Conservation (phyloP, 2,888 invertebrate genomes). For the Chirona hameri region DNA sequence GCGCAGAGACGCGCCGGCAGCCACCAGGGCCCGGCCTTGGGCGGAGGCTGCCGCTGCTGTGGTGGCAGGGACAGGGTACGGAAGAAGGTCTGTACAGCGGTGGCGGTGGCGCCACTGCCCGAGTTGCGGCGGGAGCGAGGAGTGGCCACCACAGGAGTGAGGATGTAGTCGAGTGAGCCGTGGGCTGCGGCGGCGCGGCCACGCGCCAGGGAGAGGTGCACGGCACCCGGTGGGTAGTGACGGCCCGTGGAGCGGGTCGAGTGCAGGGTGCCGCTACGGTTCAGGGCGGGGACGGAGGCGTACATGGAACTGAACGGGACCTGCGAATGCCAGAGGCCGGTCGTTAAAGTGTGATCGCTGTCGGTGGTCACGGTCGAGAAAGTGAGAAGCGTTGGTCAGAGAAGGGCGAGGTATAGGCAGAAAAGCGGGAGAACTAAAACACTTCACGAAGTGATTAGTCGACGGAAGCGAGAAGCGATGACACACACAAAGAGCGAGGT, state of each 20-base stretch:
- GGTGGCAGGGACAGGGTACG: conserved; percentile 5
- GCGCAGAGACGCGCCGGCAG: background rate
- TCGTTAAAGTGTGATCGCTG: background rate
- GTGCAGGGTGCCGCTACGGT: background rate
- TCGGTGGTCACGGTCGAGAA: background rate
- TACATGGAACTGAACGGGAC: background rate
- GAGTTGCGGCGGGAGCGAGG: background rate
- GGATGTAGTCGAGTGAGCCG: background rate
- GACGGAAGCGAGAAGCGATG: background rate
- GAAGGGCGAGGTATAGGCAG: background rate
- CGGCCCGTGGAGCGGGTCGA: background rate
- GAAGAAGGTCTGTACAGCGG: background rate
- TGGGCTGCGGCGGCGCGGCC: background rate
- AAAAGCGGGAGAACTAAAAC: background rate
- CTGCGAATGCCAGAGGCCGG: background rate
- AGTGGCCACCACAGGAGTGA: background rate
- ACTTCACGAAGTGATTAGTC: background rate
- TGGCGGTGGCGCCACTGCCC: background rate
- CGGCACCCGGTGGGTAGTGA: background rate
- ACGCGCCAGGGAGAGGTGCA: background rate
- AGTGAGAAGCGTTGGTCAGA: background rate
- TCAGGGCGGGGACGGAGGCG: conserved; percentile 5
- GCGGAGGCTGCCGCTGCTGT: background rate
- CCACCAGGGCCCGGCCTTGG: conserved; percentile 13
- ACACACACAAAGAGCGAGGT: background rate